Conservation (phyloP, 2,113 vertebrate genomes). For the Erythrolamprus reginae region DNA sequence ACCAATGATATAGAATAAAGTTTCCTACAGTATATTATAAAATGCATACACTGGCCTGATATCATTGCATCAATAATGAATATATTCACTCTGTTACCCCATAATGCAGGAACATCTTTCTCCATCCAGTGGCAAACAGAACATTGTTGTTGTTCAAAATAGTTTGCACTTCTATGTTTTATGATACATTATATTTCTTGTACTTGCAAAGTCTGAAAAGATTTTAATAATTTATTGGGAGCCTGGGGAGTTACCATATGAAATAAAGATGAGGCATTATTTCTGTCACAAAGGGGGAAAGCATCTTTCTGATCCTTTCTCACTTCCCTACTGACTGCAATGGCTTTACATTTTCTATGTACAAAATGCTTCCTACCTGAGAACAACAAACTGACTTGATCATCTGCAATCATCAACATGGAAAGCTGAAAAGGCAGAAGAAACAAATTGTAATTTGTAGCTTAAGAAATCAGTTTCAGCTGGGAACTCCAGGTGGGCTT, state of each 20-base stretch:
- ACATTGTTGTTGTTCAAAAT: background rate
- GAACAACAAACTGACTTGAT: constrained; percentile 1
- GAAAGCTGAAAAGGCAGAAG: background rate
- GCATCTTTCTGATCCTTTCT: constrained; percentile 19
- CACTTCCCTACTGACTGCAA: constrained; percentile 3
- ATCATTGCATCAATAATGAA: background rate
- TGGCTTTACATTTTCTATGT: background rate
- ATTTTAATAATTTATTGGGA: constrained; percentile 18
- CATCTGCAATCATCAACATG: background rate
- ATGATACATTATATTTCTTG: background rate
- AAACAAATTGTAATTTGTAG: background rate
- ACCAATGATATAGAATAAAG: background rate
- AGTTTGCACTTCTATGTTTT: background rate
- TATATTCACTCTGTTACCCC: background rate
- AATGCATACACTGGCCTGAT: background rate
- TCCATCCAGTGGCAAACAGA: background rate
- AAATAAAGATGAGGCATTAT: constrained; percentile 24
- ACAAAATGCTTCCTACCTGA: constrained; percentile 12
- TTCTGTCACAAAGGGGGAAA: background rate
- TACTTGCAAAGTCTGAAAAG: constrained; percentile 5
- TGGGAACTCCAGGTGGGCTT: background rate
- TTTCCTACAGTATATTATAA: background rate
- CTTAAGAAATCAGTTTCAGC: background rate
- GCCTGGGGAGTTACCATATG: background rate
- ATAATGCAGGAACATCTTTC: background rate